Evolutionary conservation across 2,797 vertebrate genomes (phyloP), one percentile per base, ranked within the genome.

Genomic region (Malacoctenus gilli): DNA sequence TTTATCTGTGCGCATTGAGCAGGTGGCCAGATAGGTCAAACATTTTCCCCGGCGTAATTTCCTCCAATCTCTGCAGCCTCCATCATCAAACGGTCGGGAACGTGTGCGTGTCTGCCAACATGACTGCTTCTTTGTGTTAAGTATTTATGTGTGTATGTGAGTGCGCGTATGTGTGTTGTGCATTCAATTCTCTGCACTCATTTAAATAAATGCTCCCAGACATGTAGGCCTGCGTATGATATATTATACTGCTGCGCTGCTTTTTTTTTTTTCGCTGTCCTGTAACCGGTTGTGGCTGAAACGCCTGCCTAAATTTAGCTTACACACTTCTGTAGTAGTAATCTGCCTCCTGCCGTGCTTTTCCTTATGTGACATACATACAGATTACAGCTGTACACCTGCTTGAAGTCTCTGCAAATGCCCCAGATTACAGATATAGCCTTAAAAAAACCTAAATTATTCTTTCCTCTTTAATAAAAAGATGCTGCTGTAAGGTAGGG

Each of bases 1-100:
- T 87, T 83, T 87, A 87, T 83, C 80, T 61, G 72, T 36, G 64
- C 79, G 63, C 72, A 48, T 10, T 56, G 65, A 84, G 81, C 85
- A 89, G 84, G 81, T 88, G 86, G 76, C 70, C 72, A 78, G 86
- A 74, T 70, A 57, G 84, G 84, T 83, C 85, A 87, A 86, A 84
- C 72, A 50, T 86, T 86, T 82, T 79, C 82, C 83, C 60, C 62
- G 68, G 79, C 64, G 73, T 75, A 66, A 85, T 85, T 85, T 88
- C 62, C 79, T 77, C 37, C 80, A 80, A 82, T 84, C 80, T 79
- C 57, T 51, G 35, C 53, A 59, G 62, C 58, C 36, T 66, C 55
- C 40, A 51, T 83, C 54, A 51, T 30, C 48, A 39, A 36, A 19
- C 5, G 4, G 39, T 48, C 75, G 61, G 49, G 54, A 59, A 23